Evolutionary conservation across 2,113 vertebrate genomes (phyloP).

Genomic region (Xiphias gladius): DNA sequence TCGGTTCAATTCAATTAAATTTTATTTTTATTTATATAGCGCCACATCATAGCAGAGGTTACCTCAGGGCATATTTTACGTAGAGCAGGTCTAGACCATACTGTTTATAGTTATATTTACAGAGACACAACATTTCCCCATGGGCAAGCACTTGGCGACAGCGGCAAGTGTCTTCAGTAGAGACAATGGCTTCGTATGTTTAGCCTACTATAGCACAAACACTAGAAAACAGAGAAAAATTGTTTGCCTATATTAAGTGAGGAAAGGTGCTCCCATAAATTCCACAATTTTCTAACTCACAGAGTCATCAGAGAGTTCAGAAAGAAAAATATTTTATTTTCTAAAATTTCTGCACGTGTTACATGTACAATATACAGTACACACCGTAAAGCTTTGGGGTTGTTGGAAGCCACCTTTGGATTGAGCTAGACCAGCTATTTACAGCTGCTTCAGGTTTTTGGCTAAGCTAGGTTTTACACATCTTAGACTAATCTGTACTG

Average conservation of each 20-base stretch:
- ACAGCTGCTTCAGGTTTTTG: slow-evolving; percentile 1
- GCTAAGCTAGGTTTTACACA: neutral
- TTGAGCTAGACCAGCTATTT: neutral
- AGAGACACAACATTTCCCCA: too few species aligned
- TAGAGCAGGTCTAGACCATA: too few species aligned
- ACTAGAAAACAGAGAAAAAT: too few species aligned
- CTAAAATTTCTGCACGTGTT: neutral
- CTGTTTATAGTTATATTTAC: too few species aligned
- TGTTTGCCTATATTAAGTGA: too few species aligned
- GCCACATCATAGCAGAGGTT: too few species aligned
- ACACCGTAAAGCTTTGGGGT: neutral
- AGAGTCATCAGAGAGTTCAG: too few species aligned
- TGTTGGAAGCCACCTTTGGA: slow-evolving; percentile 2
- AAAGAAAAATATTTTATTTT: neutral
- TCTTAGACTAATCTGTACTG: slow-evolving; percentile 5
- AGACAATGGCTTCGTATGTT: neutral
- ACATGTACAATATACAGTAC: neutral
- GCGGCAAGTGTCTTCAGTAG: neutral
- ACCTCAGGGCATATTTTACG: too few species aligned
- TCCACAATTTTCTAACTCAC: neutral
- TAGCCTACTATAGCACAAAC: neutral
- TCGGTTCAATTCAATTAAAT: too few species aligned
- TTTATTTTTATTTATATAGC: too few species aligned
- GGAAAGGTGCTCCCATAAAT: neutral
- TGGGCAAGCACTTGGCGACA: too few species aligned